Evolutionary conservation across 2,888 invertebrate species (phyloP), one percentile per base, ranked within the genome.

Genomic region (Stegana nigrithorax): DNA sequence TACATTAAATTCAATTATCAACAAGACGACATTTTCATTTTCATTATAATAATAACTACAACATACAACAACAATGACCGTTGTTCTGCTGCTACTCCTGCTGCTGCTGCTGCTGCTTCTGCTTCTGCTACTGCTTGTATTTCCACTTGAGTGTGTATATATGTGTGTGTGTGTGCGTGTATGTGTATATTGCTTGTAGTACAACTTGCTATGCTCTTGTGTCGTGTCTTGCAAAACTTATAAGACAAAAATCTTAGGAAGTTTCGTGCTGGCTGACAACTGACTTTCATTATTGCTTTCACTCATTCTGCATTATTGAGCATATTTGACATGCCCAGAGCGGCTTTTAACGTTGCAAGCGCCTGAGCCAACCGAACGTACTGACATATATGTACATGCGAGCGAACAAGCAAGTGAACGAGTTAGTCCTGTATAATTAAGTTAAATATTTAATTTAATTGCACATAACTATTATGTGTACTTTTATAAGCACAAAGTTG

Each of bases 381-480:
- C 5, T 36, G 62, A 12, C 25, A n/a, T 50, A 14, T 26, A 6
- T 25, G 26, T 51, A 27, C 17, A 10, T 5, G 23, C 14, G 14
- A 21, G 42, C 23, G 39, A 36, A 36, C 36, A 8, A 36, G 71
- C 62, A 58, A 62, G 63, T 64, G 59, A 59, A 59, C 77, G 76
- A 72, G 73, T 75, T 75, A 72, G 77, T 75, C 75, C 68, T 71
- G 69, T 75, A 73, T 81, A 81, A 81, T 81, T 77, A 81, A 78
- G 75, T 81, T 81, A 78, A 81, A 81, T 80, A 81, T 80, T 79
- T 79, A 80, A 81, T 80, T 81, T 81, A 81, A 81, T 81, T 81
- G 77, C 78, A 80, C 73, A 67, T 67, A 73, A 67, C 67, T 68
- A 67, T 70, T 67, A 65, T 67, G 64, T 59, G 32, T 47, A 36